A percentile compares a stretch with the other conserved stretches of the same genome.
These are phyloP conservation scores for Meliscaeva auricollis DNA, from an alignment of 2,888 invertebrate genomes.

Conservation along the genomic window DNA sequence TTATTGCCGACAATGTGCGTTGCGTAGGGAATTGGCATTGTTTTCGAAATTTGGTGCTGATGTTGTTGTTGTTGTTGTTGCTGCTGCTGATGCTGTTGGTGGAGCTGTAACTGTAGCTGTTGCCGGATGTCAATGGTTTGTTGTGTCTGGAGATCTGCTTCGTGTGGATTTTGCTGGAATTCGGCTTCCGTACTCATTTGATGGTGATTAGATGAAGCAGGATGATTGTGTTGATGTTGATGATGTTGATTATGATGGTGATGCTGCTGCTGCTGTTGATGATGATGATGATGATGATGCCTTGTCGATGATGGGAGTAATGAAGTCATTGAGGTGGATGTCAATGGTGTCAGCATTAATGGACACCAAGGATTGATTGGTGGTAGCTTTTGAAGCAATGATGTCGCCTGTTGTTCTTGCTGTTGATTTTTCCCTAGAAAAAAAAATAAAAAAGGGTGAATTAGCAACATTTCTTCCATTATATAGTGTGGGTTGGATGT, in stretches of 20 bases:
- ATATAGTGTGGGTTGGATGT: constrained; percentile 30
- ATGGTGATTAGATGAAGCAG: constrained; percentile 73
- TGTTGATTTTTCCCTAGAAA: constrained; percentile 46
- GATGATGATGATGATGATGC: constrained; percentile 79
- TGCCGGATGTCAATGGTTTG: constrained; percentile 77
- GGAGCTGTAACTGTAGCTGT: constrained; percentile 58
- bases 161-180: constrained; percentile 65
- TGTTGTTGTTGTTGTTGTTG: constrained; percentile 16
- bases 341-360: constrained; percentile 73
- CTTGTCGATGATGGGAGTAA: constrained; percentile 75
- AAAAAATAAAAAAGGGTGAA: constrained; percentile 57
- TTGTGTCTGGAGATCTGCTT: constrained; percentile 77
- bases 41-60: constrained; percentile 62
- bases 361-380: constrained; percentile 76
- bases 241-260: constrained; percentile 72
- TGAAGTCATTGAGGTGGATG: constrained; percentile 73
- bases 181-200: constrained; percentile 70
- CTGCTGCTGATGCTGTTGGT: constrained; percentile 37
- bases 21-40: constrained; percentile 61
- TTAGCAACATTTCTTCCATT: constrained; percentile 34
- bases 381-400: constrained; percentile 74
- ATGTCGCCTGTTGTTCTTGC: constrained; percentile 41
- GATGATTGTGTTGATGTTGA: constrained; percentile 70
- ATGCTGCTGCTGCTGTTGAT: constrained; percentile 75
- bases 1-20: constrained; percentile 65